Evolutionary conservation across 2,888 invertebrate genomes (phyloP).

Genomic region (Microplitis manilae): DNA sequence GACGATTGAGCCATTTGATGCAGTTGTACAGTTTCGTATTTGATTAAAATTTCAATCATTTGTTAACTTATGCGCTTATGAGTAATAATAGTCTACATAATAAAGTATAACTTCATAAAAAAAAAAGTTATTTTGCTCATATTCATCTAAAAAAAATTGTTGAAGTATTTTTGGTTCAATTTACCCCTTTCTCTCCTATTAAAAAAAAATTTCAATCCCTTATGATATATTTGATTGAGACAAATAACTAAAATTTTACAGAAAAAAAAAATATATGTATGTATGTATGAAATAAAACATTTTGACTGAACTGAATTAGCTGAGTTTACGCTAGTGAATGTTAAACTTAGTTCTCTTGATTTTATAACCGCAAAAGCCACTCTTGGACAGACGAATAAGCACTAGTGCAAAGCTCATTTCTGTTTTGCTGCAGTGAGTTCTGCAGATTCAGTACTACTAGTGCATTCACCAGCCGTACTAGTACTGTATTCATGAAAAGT

Average conservation of each 20-base stretch:
- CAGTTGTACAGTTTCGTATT: too few relatives aligned
- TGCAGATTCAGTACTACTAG: slow-evolving; percentile 25
- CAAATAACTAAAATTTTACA: background rate
- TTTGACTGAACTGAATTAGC: slow-evolving; percentile 44
- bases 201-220: too few relatives aligned
- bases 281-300: slow-evolving; percentile 47
- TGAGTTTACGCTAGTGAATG: slow-evolving; percentile 14
- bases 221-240: slow-evolving; percentile 42
- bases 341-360: slow-evolving; percentile 34
- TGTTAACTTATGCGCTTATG: too few relatives aligned
- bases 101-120: too few relatives aligned
- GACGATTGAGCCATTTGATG: too few relatives aligned
- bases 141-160: too few relatives aligned
- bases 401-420: slow-evolving; percentile 28
- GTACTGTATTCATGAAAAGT: slow-evolving; percentile 1
- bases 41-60: too few relatives aligned
- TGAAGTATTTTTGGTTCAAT: too few relatives aligned
- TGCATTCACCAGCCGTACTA: slow-evolving; percentile 15
- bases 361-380: slow-evolving; percentile 28
- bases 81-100: too few relatives aligned
- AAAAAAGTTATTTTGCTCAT: too few relatives aligned
- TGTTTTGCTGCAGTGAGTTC: slow-evolving; percentile 38
- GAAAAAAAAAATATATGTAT: slow-evolving; percentile 33
- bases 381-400: slow-evolving; percentile 10
- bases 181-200: too few relatives aligned